Base-by-base conservation (phyloP, 2,797 vertebrate species). In the Rhabdophis nuchalis region DNA sequence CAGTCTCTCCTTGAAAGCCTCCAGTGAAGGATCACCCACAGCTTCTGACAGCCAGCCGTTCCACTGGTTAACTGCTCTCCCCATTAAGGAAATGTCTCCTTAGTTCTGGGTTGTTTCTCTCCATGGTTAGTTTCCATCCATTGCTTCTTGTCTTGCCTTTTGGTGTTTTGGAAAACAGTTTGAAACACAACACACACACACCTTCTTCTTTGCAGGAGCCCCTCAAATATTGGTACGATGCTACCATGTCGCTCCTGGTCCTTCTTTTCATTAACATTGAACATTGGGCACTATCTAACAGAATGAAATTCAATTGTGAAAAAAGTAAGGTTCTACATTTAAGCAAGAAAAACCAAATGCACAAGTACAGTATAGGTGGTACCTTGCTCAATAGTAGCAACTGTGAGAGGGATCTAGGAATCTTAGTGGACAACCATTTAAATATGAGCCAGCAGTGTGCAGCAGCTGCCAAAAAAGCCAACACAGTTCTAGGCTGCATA, bases 181-280 rank as follows among this genome's bases (percentile, higher is more conserved):
- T 29, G 60, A 61, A n/a, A n/a, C n/a, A n/a, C n/a, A n/a, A n/a
- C n/a, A n/a, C 60, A 0, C 12, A 27, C 11, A 29, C 27, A 0
- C 12, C 60, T 4, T 29, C 0, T 64, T 64, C 11, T n/a, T n/a
- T 13, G 1, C 3, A 13, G 27, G 12, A n/a, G 13, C 9, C 29
- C 29, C 61, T n/a, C 12, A 14, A 14, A 64, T 64, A 64, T 14
- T n/a, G 61, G 29, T 5, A 13, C 29, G 1, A 2, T 64, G 61
- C 12, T 6, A 64, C n/a, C 61, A 64, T 64, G 61, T n/a, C 61
- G 6, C 29, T 12, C 1, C 29, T n/a, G 6, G 13, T 64, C 29
- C 60, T 64, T 64, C 29, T 6, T 14, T 64, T 64, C 61, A 64
- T 64, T n/a, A n/a, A n/a, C n/a, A n/a, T n/a, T n/a, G n/a, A n/a